Conservation (phyloP, 2,113 vertebrate species). For the Tragelaphus strepsiceros region DNA sequence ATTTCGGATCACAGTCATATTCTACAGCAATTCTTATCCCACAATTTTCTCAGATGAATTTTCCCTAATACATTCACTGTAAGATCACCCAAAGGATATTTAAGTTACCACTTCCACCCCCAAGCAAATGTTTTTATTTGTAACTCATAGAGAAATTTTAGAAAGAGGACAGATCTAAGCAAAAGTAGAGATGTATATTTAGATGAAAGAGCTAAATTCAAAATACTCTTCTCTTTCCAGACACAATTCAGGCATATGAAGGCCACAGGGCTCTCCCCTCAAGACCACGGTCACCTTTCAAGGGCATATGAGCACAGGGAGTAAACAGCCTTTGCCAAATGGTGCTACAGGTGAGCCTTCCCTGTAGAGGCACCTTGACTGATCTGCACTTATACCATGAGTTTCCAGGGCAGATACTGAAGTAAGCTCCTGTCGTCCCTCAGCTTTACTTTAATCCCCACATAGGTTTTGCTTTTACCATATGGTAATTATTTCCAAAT, state of each 20-base stretch:
- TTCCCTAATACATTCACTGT: not conserved
- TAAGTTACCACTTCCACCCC: not conserved
- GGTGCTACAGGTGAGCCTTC: not conserved
- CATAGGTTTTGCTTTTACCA: slow-evolving; percentile 80
- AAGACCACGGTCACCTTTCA: not conserved
- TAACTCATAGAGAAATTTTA: not conserved
- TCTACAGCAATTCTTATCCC: not conserved
- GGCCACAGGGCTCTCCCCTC: not conserved
- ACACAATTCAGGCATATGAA: not conserved
- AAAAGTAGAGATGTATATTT: not conserved
- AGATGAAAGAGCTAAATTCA: slow-evolving; percentile 16
- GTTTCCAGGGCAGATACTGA: slow-evolving; percentile 39
- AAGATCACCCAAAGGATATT: not conserved
- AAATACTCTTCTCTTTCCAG: not conserved
- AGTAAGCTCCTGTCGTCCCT: slow-evolving; percentile 61
- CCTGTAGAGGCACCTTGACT: not conserved
- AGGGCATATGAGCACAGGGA: not conserved
- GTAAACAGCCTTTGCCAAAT: slow-evolving; percentile 34
- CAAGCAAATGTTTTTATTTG: slow-evolving; percentile 12
- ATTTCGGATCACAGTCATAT: not conserved
- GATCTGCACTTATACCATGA: slow-evolving; percentile 23
- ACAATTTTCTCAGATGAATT: not conserved
- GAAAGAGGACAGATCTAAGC: not conserved
- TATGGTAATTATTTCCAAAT: slow-evolving; percentile 87
- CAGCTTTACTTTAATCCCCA: slow-evolving; percentile 78